Base-by-base conservation (phyloP, 2,113 vertebrate genomes). In the Leptodactylus fuscus region DNA sequence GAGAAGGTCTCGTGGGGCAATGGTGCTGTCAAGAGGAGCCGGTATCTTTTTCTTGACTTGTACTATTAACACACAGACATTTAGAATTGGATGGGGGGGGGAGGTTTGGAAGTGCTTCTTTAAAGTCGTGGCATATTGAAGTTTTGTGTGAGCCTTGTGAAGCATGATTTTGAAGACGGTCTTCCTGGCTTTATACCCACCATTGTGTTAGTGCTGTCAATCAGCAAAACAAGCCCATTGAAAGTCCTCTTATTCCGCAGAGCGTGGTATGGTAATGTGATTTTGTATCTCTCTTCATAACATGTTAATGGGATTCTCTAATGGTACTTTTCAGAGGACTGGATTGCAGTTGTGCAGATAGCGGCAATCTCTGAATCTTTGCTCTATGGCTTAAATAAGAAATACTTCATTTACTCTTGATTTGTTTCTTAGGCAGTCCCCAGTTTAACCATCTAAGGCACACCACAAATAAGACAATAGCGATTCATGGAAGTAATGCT, bases 221-320 rank as follows among this genome's bases (percentile, higher is more conserved):
- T 79, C 34, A 3, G 53, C 18, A 44, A 36, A 24, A 41, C 32
- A 41, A n/a, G 34, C 3, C 29, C 36, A 58, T 41, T 38, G 75
- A 22, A 34, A 55, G 49, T 36, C 27, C 9, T 79, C 3, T 60
- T 60, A 32, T 24, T 48, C 36, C 3, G 1, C 12, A 48, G 24
- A 74, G 20, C n/a, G 1, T 48, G 11, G 41, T 10, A 12, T 9
- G 9, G n/a, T 53, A 77, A 77, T 53, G 9, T 18, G 11, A 62
- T 62, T 62, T 44, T 80, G 34, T 41, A 27, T 62, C 18, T 58
- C 29, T 78, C 49, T 79, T 16, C 53, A 38, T 44, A 38, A 27
- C 58, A 80, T 44, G 36, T 9, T 41, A 62, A 80, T 80, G 77
- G 53, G 77, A 29, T 80, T 44, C 53, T 80, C 34, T 80, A 62